Conservation (phyloP, 23 tunicate species). For the Botrylloides violaceus region DNA sequence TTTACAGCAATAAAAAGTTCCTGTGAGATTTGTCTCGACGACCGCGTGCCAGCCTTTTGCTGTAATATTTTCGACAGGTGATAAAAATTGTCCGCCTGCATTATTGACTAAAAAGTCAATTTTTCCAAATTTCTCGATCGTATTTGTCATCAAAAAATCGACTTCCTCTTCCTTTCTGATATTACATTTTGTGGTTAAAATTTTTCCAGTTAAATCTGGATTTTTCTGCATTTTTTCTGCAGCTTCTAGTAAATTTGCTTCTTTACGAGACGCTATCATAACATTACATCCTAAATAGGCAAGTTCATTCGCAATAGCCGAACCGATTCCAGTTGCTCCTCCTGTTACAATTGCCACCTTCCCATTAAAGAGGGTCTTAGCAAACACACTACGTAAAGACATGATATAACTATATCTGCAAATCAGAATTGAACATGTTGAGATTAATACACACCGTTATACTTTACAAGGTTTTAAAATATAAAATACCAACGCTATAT, state of each 20-base stretch:
- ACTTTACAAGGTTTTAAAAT: no score
- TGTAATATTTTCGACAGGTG: conserved; percentile 27
- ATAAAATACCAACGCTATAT: no score
- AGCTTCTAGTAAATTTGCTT: conserved; percentile 20
- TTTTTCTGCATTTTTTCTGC: conserved; percentile 16
- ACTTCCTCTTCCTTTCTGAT: conserved; percentile 17
- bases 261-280: conserved; percentile 33
- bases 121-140: conserved; percentile 26
- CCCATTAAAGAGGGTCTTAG: conserved; percentile 7
- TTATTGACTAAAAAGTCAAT: conserved; percentile 31
- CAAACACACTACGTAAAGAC: conserved; percentile 21
- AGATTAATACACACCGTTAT: no score
- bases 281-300: conserved; percentile 22
- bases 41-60: conserved; percentile 44
- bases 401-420: no score
- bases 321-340: conserved; percentile 43
- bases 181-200: conserved; percentile 17
- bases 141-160: neutral
- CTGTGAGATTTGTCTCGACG: conserved; percentile 33
- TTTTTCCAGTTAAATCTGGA: neutral
- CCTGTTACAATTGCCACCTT: conserved; percentile 37
- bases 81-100: conserved; percentile 41
- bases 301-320: conserved; percentile 34
- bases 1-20: conserved; percentile 32
- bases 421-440: no score